Conservation (phyloP, 1,140 invertebrate species). For the Tetranychus urticae region DNA sequence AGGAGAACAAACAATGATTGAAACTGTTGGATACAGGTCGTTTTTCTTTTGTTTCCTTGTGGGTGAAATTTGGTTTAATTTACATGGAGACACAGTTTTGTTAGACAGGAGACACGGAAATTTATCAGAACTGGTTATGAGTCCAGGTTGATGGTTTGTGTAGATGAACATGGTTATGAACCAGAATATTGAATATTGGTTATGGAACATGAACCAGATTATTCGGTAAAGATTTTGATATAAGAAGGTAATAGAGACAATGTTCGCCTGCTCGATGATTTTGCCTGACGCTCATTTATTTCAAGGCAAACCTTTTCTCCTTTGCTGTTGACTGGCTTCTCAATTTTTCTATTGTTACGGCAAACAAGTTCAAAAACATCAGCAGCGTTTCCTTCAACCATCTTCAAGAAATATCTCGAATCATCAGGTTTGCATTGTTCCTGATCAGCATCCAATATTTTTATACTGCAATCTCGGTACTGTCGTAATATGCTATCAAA, state of each 20-base stretch:
- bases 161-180: not conserved
- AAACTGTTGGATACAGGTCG: too few species aligned
- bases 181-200: too few species aligned
- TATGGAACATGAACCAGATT: not conserved
- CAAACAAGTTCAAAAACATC: not conserved
- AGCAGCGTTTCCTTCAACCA: not conserved
- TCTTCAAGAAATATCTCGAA: not conserved
- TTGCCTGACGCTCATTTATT: not conserved
- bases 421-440: not conserved
- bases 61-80: too few species aligned
- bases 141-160: not conserved
- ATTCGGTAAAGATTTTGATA: not conserved
- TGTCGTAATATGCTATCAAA: not conserved
- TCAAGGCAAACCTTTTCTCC: not conserved
- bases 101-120: too few species aligned
- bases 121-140: too few species aligned
- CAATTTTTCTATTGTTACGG: not conserved
- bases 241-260: not conserved
- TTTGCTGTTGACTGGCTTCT: not conserved
- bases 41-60: too few species aligned
- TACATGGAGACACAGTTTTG: too few species aligned
- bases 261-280: not conserved
- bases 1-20: too few species aligned
- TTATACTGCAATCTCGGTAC: not conserved
- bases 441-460: not conserved